These are phyloP conservation scores for Axea sp. DNA, from an alignment of 2,888 invertebrate species.

Conservation along the genomic window DNA sequence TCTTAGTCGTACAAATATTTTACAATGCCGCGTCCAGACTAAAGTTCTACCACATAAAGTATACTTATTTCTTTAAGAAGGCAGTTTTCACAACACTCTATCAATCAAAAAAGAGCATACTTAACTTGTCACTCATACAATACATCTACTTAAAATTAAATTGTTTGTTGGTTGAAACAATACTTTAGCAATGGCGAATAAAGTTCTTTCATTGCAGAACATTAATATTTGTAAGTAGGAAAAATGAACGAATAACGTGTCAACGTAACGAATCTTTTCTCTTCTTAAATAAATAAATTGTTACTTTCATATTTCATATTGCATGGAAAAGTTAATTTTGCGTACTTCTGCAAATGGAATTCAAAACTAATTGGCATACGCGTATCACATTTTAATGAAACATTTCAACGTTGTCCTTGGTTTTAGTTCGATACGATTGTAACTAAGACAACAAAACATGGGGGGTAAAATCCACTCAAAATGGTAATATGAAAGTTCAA, in stretches of 20 bases:
- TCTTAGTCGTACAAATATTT: conserved; percentile 57
- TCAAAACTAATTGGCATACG: conserved; percentile 45
- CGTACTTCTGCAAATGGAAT: conserved; percentile 25
- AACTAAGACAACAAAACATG: conserved; percentile 47
- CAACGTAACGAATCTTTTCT: not conserved
- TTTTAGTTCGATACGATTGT: conserved; percentile 51
- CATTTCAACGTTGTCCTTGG: conserved; percentile 41
- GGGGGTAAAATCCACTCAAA: conserved; percentile 52
- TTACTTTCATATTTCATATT: conserved; percentile 8
- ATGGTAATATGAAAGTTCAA: conserved; percentile 62
- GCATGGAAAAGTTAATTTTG: conserved; percentile 25
- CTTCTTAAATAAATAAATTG: conserved; percentile 6
- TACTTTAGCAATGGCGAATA: no score
- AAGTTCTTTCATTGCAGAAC: no score
- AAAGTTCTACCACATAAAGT: conserved; percentile 53
- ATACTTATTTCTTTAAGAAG: conserved; percentile 52
- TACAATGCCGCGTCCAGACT: conserved; percentile 55
- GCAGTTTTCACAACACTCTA: conserved; percentile 54
- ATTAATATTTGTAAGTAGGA: no score
- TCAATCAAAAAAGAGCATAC: conserved; percentile 43
- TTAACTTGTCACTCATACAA: conserved; percentile 34
- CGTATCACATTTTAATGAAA: conserved; percentile 41
- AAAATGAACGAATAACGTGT: no score
- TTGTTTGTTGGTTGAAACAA: no score
- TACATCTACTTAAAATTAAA: conserved; percentile 37